Base-by-base conservation (phyloP, 2,888 invertebrate genomes). In the Oasisia sp. region DNA sequence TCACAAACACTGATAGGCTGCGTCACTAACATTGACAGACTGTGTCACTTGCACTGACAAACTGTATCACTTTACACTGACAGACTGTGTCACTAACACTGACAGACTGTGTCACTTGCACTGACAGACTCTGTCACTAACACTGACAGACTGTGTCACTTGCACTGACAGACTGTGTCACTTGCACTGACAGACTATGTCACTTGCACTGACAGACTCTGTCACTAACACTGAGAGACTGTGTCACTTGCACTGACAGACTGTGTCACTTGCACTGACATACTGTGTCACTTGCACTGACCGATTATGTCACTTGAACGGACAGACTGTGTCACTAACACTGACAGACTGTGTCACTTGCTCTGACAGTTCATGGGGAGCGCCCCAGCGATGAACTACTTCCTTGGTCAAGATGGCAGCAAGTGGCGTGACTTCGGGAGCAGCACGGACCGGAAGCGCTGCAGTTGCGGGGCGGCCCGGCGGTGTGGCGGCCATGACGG, bases 401-500 rank as follows among this genome's bases (percentile, higher is more conserved):
- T 74, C 74, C 2, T 27, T 74, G 74, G 74, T n/a, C 74, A 74
- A n/a, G 74, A 74, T n/a, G 74, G 74, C 74, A 27, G 74, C 74
- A 74, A 5, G 74, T 74, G 74, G 74, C 74, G 27, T 7, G 0
- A 74, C 27, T 74, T 74, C 74, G 74, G 74, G 19, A 74, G 74
- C 27, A 74, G 74, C 74, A 74, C 74, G 27, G 74, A n/a, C 74
- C 19, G 7, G 74, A 74, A 19, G n/a, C 19, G 27, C 19, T 94
- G 92, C 38, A 92, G 91, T 32, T 92, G 92, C 56, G 92, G 92
- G 11, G 91, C 56, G n/a, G 44, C 92, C 8, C 92, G 93, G 32
- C 92, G 91, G 1, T 94, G 94, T 92, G 94, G 93, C 2, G 94
- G 94, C 19, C 92, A 93, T 91, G 94, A 94, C 90, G 91, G 93